A percentile compares a stretch with the other conserved stretches of the same genome.
Evolutionary conservation across 2,797 vertebrate species (phyloP).

Genomic region (Antrozous pallidus): DNA sequence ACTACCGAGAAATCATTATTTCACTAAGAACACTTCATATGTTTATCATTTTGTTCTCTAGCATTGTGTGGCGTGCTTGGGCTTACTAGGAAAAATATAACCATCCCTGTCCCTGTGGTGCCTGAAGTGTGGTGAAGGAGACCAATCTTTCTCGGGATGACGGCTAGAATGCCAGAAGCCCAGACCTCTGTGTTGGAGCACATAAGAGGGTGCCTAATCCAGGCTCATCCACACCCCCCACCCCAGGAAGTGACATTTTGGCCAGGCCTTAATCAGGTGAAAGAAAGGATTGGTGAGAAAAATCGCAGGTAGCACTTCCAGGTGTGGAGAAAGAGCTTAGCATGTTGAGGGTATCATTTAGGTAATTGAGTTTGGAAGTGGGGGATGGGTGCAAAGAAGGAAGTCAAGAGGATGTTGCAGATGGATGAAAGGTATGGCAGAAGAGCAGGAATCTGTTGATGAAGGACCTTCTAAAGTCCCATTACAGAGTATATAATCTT

Average conservation of each 20-base stretch:
- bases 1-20: neutral
- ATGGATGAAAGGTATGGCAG: neutral
- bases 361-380: neutral
- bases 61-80: neutral
- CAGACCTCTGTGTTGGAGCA: neutral
- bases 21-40: neutral
- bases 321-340: neutral
- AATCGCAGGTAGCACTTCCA: neutral
- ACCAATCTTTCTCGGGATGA: neutral
- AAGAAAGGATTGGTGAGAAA: neutral
- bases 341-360: neutral
- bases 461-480: neutral
- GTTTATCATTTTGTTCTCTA: neutral
- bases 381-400: neutral
- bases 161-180: neutral
- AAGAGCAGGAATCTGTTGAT: neutral
- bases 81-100: neutral
- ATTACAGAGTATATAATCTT: neutral
- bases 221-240: neutral
- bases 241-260: neutral
- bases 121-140: neutral
- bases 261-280: neutral
- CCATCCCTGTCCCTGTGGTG: accelerated
- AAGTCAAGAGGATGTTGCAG: neutral
- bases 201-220: neutral